Percentiles rank a stretch among this genome's conserved stretches.
Conservation (phyloP, 2,113 vertebrate species). For the Tautogolabrus adspersus region DNA sequence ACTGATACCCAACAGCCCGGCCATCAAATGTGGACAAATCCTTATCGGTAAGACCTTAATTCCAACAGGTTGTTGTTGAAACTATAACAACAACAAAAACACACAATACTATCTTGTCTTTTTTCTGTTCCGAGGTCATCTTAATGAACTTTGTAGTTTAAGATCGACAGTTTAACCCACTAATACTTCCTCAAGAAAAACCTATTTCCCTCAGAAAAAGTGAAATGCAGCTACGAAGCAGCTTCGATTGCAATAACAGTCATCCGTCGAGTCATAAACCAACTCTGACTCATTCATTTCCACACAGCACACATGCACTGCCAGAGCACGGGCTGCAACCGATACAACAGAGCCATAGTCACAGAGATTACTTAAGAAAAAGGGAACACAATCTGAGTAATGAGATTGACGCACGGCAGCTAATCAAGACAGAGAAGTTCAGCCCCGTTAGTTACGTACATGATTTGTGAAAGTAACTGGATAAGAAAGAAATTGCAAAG, state of each 20-base stretch:
- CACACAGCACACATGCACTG: slow-evolving; percentile 25
- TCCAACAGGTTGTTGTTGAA: neutral
- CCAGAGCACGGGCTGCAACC: slow-evolving; percentile 9
- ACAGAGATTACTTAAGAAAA: neutral
- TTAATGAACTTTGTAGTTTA: neutral
- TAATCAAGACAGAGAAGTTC: neutral
- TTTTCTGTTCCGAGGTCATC: neutral
- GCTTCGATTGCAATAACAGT: slow-evolving; percentile 35
- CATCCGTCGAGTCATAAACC: slow-evolving; percentile 19
- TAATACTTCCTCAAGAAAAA: neutral
- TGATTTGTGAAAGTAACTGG: neutral
- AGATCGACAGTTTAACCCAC: neutral
- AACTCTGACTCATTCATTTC: slow-evolving; percentile 28
- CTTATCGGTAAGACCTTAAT: slow-evolving; percentile 89
- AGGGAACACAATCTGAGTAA: neutral
- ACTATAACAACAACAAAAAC: too few species aligned
- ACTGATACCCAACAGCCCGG: slow-evolving; percentile 90
- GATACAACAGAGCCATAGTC: neutral
- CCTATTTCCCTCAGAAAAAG: neutral
- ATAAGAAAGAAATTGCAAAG: too few species aligned
- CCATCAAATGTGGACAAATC: slow-evolving; percentile 90
- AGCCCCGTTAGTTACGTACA: neutral
- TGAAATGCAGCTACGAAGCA: slow-evolving; percentile 1
- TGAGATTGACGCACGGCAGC: neutral
- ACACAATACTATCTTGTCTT: neutral